Conservation (phyloP, 2,888 invertebrate species). For the Opisthograptis luteolata region DNA sequence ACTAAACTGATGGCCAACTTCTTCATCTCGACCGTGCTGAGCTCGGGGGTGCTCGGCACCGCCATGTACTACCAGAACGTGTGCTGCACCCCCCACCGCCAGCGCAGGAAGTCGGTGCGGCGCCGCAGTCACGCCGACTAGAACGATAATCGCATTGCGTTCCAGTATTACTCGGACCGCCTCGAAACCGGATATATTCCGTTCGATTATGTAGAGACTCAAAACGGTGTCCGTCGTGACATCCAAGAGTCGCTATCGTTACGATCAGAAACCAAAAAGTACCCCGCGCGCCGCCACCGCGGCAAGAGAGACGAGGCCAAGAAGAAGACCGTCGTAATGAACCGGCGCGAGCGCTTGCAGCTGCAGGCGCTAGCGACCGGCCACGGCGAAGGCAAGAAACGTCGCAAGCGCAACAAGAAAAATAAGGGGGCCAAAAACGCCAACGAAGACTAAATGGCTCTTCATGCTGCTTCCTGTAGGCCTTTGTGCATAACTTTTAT, state of each 20-base stretch:
- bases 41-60: constrained; percentile 88
- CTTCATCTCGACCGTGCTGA: constrained; percentile 87
- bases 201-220: constrained; percentile 24
- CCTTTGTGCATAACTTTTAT: not conserved
- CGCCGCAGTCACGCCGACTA: constrained; percentile 46
- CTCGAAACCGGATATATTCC: constrained; percentile 32
- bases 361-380: constrained; percentile 17
- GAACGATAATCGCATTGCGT: constrained; percentile 45
- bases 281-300: constrained; percentile 19
- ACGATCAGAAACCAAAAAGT: constrained; percentile 13
- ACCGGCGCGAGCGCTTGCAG: constrained; percentile 27
- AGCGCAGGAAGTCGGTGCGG: constrained; percentile 26
- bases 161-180: constrained; percentile 42
- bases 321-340: constrained; percentile 33
- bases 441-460: not conserved
- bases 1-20: constrained; percentile 89
- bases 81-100: constrained; percentile 17
- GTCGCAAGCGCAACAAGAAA: constrained; percentile 28
- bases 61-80: constrained; percentile 85
- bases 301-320: constrained; percentile 29
- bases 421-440: not conserved
- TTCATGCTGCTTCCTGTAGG: not conserved
- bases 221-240: not conserved
- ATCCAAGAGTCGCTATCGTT: constrained; percentile 9
- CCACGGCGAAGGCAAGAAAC: constrained; percentile 15